Base-by-base conservation (phyloP, 2,888 invertebrate species). In the Crioceris asparagi region DNA sequence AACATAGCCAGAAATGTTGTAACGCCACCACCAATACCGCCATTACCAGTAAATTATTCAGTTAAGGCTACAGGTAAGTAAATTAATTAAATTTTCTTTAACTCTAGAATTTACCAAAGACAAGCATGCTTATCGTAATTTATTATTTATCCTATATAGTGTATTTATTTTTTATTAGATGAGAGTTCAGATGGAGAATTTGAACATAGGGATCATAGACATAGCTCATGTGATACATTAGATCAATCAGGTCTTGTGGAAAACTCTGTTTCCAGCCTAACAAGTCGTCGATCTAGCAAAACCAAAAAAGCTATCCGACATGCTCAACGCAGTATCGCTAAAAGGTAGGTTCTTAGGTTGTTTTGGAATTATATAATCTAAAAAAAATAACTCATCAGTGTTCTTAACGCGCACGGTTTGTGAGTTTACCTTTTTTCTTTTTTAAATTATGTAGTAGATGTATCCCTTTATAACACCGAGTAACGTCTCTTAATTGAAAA, bases 21-120 rank as follows among this genome's bases (percentile, higher is more conserved):
- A 67, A 72, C 75, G 60, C 82, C 79, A 32, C 75, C 75, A 38
- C 77, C 77, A 40, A 68, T 78, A 46, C 79, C 79, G 44, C 77
- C 79, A 36, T 67, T 76, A 48, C 79, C 79, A 38, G 55, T 70
- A 40, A 72, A 77, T 60, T 78, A 78, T 47, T 60, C 61, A 11
- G 41, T 55, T 15, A 56, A 53, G 48, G 55, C 54, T 36, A 54
- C 52, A 33, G 52, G 51, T 55, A 40, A 45, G 38, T 36, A 2
- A 21, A 17, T 25, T 18, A 15, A 15, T 18, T 17, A 21, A 18
- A n/a, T 36, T 14, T 8, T 2, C 3, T 2, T n/a, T 6, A 4
- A 25, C 6, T 11, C n/a, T 3, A n/a, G n/a, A n/a, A n/a, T n/a
- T n/a, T n/a, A n/a, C n/a, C n/a, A n/a, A n/a, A n/a, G n/a, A n/a